A percentile compares a stretch with the other conserved stretches of the same genome.
Evolutionary conservation across 2,888 invertebrate species (phyloP).

Genomic region (Caenorhabditis macrosperma): DNA sequence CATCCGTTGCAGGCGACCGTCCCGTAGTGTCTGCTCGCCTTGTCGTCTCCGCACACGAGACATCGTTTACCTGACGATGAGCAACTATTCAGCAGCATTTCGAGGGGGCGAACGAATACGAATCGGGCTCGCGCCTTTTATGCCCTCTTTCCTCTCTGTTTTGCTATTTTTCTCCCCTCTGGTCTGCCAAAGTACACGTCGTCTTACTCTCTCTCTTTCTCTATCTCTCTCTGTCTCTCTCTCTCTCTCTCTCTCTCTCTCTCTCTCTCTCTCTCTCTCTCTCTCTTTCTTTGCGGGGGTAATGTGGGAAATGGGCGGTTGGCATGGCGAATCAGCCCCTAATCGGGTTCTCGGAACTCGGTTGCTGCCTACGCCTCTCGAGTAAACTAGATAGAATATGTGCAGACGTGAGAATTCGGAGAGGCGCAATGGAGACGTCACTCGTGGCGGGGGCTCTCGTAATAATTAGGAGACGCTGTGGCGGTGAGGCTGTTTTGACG

Average conservation of each 20-base stretch:
- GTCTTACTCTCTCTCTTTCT: too few species aligned
- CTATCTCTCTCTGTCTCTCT: too few species aligned
- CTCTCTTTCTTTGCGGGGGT: too few species aligned
- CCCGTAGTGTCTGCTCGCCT: slow-evolving; percentile 72
- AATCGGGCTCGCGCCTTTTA: too few species aligned
- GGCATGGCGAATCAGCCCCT: background rate
- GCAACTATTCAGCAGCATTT: background rate
- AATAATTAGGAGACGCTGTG: too few species aligned
- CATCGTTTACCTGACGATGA: slow-evolving; percentile 62
- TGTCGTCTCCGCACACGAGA: slow-evolving; percentile 72
- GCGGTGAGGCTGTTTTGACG: too few species aligned
- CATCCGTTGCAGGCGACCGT: slow-evolving; percentile 75
- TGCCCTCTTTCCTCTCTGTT: background rate
- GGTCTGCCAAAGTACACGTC: background rate
- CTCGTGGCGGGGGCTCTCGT: too few species aligned
- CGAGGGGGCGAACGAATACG: background rate
- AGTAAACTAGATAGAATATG: background rate
- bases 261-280: too few species aligned
- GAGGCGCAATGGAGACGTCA: too few species aligned
- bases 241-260: too few species aligned
- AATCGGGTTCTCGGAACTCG: background rate
- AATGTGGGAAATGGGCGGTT: too few species aligned
- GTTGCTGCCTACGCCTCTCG: background rate
- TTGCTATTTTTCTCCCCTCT: background rate
- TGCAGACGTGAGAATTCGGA: too few species aligned